Conservation (phyloP, 2,113 vertebrate genomes). For the Ascaphus truei region DNA sequence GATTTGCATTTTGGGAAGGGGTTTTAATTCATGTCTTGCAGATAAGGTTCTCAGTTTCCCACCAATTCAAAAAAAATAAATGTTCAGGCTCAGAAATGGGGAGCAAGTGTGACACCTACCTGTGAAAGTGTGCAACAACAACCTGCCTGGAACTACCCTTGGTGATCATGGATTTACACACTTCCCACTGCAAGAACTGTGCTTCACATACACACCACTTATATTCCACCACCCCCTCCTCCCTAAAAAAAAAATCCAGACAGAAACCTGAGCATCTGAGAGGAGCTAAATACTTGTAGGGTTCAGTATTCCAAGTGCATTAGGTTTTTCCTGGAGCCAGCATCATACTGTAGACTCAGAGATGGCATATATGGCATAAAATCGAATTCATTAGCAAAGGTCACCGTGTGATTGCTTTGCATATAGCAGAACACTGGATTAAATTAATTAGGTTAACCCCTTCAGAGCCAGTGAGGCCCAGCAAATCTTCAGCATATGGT, state of each 20-base stretch:
- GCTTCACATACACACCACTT: too few relatives aligned
- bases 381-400: constrained; percentile 97
- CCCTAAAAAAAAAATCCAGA: too few relatives aligned
- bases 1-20: neutral
- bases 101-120: constrained; percentile 98
- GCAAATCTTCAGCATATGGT: too few relatives aligned
- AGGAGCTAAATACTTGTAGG: too few relatives aligned
- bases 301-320: too few relatives aligned
- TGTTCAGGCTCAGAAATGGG: constrained; percentile 70
- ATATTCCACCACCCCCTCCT: constrained; percentile 32
- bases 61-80: neutral
- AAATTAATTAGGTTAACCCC: constrained; percentile 93
- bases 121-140: constrained; percentile 76
- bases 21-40: neutral
- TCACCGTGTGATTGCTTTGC: constrained; percentile 93
- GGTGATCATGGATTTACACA: too few relatives aligned
- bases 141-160: too few relatives aligned
- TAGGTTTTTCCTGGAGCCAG: too few relatives aligned
- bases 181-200: too few relatives aligned
- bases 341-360: too few relatives aligned
- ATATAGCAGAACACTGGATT: constrained; percentile 87
- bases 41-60: neutral
- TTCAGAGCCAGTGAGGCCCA: constrained; percentile 1
- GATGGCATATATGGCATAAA: too few relatives aligned
- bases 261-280: too few relatives aligned